These are phyloP conservation scores for Drosophila monieri DNA, from an alignment of 2,888 invertebrate species.

Conservation along the genomic window DNA sequence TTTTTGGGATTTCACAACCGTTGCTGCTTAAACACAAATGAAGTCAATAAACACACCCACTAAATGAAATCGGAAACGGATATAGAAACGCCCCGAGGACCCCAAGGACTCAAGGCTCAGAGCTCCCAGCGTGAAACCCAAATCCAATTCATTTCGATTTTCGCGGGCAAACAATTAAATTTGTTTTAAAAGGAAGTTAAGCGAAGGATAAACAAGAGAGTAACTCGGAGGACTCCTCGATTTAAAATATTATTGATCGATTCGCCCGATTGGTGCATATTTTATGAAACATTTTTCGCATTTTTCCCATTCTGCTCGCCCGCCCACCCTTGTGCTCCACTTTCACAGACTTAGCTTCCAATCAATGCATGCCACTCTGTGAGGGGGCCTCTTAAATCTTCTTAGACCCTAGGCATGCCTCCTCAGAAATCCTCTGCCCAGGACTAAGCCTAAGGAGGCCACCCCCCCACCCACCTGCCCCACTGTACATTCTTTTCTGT, in stretches of 20 bases:
- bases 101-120: background rate
- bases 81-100: background rate
- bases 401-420: background rate
- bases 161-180: background rate
- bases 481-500: background rate
- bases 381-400: conserved; percentile 1
- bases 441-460: conserved; percentile 2
- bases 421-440: background rate
- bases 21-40: conserved; percentile 41
- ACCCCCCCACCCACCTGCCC: background rate
- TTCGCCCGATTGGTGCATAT: background rate
- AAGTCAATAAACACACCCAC: conserved; percentile 40
- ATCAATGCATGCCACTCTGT: conserved; percentile 4
- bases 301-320: background rate
- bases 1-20: background rate
- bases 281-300: background rate
- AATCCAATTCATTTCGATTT: background rate
- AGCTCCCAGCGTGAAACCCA: background rate
- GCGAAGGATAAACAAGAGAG: background rate
- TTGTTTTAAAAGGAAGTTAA: background rate
- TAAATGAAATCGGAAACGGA: conserved; percentile 22
- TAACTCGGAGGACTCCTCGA: too few species aligned
- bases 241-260: background rate
- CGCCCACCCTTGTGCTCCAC: background rate
- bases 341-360: background rate